These are phyloP conservation scores for Cephalophus harveyi DNA, from an alignment of 2,113 vertebrate genomes.

Conservation along the genomic window DNA sequence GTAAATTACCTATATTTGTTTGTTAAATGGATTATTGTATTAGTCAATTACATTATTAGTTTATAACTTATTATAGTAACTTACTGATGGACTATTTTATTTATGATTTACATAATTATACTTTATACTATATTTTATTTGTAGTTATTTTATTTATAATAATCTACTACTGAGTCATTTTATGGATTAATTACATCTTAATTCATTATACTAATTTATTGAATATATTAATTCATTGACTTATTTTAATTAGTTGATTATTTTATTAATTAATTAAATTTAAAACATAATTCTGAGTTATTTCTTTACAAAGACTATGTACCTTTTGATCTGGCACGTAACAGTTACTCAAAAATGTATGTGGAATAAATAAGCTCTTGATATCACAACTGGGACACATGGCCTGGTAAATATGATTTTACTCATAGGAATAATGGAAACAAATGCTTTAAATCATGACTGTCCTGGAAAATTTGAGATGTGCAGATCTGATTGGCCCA, in stretches of 20 bases:
- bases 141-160: background rate
- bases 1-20: background rate
- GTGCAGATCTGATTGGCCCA: background rate
- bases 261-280: background rate
- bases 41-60: background rate
- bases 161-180: background rate
- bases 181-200: background rate
- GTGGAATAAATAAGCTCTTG: background rate
- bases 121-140: background rate
- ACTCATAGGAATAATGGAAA: background rate
- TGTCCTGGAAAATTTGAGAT: background rate
- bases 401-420: background rate
- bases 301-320: background rate
- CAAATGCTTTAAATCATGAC: background rate
- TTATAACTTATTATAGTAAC: background rate
- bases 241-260: background rate
- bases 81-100: background rate
- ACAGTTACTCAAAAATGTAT: background rate
- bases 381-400: constrained; percentile 11
- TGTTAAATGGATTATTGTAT: background rate
- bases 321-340: background rate
- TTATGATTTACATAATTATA: background rate
- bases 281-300: background rate
- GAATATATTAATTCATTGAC: background rate
- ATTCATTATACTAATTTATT: background rate